A percentile compares a stretch with the other conserved stretches of the same genome.
phyloP scores from a whole-genome alignment of 2,113 vertebrate genomes.

The Amia ocellicauda region DNA sequence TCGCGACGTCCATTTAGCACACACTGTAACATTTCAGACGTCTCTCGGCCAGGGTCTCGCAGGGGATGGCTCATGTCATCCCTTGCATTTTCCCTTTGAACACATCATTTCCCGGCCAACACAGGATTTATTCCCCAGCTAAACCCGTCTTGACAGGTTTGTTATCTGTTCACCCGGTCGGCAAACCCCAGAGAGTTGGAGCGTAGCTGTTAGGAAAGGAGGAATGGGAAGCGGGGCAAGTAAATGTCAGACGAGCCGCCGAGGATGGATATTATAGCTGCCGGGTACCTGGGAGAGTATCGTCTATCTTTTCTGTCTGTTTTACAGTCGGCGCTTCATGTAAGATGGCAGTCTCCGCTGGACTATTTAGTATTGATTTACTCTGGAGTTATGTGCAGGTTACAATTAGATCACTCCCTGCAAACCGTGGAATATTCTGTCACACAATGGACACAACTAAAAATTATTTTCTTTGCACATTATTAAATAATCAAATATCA shows the following conservation, averaged over 20 bases:
- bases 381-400: constrained; percentile 39
- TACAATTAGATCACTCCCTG: constrained; percentile 36
- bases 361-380: constrained; percentile 69
- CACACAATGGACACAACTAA: constrained; percentile 20
- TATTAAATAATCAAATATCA: no score
- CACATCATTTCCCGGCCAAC: constrained; percentile 74
- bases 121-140: constrained; percentile 75
- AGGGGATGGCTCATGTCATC: constrained; percentile 70
- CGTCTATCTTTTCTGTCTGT: constrained; percentile 72
- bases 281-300: constrained; percentile 74
- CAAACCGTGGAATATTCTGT: constrained; percentile 25
- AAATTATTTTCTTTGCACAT: no score
- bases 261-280: constrained; percentile 84
- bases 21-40: constrained; percentile 62
- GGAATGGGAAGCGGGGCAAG: constrained; percentile 74
- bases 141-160: constrained; percentile 83
- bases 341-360: constrained; percentile 69
- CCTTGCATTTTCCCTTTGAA: constrained; percentile 62
- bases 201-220: constrained; percentile 68
- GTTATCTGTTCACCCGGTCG: constrained; percentile 83
- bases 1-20: constrained; percentile 63
- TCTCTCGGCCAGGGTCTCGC: constrained; percentile 61
- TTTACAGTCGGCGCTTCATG: constrained; percentile 72
- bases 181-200: constrained; percentile 73
- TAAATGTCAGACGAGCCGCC: constrained; percentile 87